A percentile compares a stretch with the other conserved stretches of the same genome.
These are phyloP conservation scores for Serinus canaria DNA, from an alignment of 2,113 vertebrate species.

Conservation along the genomic window DNA sequence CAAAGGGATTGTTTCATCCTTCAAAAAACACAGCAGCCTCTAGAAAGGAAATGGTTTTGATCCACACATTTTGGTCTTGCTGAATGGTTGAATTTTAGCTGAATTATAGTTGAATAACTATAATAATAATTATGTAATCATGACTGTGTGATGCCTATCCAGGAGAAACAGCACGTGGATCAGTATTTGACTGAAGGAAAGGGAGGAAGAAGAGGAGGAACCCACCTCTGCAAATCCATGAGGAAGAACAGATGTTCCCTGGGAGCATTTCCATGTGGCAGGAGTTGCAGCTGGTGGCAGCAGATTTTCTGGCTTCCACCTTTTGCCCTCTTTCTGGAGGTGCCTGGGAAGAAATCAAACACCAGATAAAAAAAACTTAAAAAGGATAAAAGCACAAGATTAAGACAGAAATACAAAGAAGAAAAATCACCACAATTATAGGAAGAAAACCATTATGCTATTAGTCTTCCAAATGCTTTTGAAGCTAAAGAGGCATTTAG, in stretches of 20 bases:
- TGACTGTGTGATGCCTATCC: accelerated
- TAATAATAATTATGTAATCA: background rate
- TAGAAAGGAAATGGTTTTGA: background rate
- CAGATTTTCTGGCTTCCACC: background rate
- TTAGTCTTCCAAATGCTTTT: background rate
- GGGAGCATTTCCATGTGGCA: background rate
- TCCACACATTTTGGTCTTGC: accelerated
- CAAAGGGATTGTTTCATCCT: background rate
- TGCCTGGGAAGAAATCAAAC: background rate
- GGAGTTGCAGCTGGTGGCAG: accelerated
- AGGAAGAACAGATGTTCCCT: background rate
- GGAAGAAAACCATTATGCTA: background rate
- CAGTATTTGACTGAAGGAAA: background rate
- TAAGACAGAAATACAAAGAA: background rate
- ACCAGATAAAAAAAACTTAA: background rate
- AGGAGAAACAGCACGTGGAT: background rate
- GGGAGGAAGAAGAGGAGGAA: background rate
- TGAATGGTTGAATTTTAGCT: background rate
- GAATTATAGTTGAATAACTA: background rate
- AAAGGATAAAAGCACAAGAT: background rate
- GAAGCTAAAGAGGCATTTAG: background rate
- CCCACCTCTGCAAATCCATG: background rate
- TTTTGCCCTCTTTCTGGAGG: background rate
- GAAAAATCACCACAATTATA: background rate
- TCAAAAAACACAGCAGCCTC: background rate